phyloP scores from a whole-genome alignment of 2,797 vertebrate species.

The Rachycentron canadum region DNA sequence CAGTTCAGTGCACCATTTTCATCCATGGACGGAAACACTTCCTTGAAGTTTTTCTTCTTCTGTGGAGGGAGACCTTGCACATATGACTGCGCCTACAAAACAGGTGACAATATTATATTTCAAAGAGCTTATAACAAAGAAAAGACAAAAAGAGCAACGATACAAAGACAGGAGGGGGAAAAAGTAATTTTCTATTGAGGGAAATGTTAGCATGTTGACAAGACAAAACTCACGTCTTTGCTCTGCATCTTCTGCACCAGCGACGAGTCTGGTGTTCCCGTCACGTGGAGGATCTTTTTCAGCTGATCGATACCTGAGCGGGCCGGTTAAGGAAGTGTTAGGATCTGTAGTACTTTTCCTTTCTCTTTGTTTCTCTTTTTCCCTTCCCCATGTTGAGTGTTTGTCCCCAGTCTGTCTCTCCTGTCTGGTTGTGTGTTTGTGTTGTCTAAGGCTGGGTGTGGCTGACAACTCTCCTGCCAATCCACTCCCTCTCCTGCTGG shows the following conservation, averaged over 20 bases:
- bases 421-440: too few species aligned
- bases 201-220: background rate
- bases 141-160: background rate
- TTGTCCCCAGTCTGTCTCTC: too few species aligned
- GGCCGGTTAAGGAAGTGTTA: conserved; percentile 62
- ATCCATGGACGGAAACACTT: conserved; percentile 84
- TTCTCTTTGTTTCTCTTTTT: too few species aligned
- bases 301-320: conserved; percentile 88
- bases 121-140: background rate
- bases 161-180: background rate
- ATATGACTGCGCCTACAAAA: conserved; percentile 85
- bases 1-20: conserved; percentile 67
- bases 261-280: conserved; percentile 83
- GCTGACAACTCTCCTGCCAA: too few species aligned
- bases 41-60: conserved; percentile 86
- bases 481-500: too few species aligned
- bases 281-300: conserved; percentile 86
- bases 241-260: conserved; percentile 89
- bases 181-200: too few species aligned
- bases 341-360: too few species aligned
- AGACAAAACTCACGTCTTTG: conserved; percentile 82
- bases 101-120: background rate
- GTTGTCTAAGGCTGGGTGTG: too few species aligned
- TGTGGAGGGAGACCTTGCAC: conserved; percentile 83
- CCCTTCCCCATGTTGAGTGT: too few species aligned